Percentiles rank a stretch among this genome's conserved stretches.
phyloP scores from a whole-genome alignment of 2,113 vertebrate species.

The Ornithorhynchus anatinus region DNA sequence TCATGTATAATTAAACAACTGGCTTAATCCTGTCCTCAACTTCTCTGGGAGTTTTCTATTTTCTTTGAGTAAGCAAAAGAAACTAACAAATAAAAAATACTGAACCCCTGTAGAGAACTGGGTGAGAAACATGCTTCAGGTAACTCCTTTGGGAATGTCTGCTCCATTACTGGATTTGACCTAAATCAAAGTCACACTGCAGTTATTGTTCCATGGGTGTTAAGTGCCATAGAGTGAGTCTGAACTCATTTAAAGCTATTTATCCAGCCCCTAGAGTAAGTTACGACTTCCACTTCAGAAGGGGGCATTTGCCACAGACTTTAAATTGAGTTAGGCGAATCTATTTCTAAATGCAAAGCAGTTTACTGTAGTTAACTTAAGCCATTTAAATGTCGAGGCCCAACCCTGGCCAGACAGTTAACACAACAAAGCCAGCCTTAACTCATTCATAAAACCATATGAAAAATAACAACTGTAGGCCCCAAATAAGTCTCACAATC shows the following conservation, averaged over 20 bases:
- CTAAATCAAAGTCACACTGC: slow-evolving; percentile 1
- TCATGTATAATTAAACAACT: too few relatives aligned
- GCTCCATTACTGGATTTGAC: slow-evolving; percentile 31
- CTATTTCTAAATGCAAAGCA: background rate
- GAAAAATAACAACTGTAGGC: slow-evolving; percentile 52
- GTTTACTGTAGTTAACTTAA: slow-evolving; percentile 25
- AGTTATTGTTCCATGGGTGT: slow-evolving; percentile 29
- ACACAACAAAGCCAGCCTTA: slow-evolving; percentile 40
- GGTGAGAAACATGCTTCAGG: slow-evolving; percentile 34
- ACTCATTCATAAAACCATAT: slow-evolving; percentile 34
- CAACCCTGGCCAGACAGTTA: slow-evolving; percentile 33
- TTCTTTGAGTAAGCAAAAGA: too few relatives aligned
- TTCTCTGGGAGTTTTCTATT: too few relatives aligned
- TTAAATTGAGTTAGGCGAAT: slow-evolving; percentile 35
- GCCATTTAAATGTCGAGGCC: slow-evolving; percentile 52
- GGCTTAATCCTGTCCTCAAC: too few relatives aligned
- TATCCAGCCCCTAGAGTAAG: slow-evolving; percentile 5
- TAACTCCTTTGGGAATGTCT: slow-evolving; percentile 36
- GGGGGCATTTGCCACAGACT: slow-evolving; percentile 23
- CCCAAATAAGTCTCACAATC: slow-evolving; percentile 29
- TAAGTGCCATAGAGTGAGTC: too few relatives aligned
- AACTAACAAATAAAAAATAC: slow-evolving; percentile 26
- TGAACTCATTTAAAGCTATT: slow-evolving; percentile 14
- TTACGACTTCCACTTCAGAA: slow-evolving; percentile 36
- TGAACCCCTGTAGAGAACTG: slow-evolving; percentile 32